phyloP scores from a whole-genome alignment of 2,113 vertebrate genomes.

The Lasiurus cinereus region DNA sequence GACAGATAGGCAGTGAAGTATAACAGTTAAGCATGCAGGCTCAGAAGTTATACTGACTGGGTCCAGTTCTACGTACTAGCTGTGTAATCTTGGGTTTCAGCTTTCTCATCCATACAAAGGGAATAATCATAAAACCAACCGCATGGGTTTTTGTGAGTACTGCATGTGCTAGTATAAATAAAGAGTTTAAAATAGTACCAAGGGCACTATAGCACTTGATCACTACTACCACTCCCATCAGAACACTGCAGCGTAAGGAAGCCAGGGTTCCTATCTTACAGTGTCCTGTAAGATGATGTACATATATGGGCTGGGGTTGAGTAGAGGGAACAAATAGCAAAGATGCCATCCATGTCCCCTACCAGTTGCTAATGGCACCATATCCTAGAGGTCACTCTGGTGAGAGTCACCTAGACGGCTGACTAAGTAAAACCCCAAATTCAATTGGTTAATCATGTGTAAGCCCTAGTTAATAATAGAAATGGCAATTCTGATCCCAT shows the following conservation, averaged over 20 bases:
- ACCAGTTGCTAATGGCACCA: not conserved
- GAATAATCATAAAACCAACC: conserved; percentile 42
- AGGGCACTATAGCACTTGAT: not conserved
- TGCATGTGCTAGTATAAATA: conserved; percentile 48
- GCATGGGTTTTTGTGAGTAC: not conserved
- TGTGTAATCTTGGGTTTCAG: not conserved
- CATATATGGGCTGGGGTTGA: not conserved
- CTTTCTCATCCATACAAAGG: conserved; percentile 1
- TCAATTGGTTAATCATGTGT: not conserved
- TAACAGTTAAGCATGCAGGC: not conserved
- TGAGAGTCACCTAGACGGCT: not conserved
- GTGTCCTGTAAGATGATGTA: not conserved
- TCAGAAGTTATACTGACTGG: not conserved
- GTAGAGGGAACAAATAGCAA: not conserved
- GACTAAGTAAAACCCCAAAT: not conserved
- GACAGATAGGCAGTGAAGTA: not conserved
- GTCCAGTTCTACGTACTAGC: conserved; percentile 31
- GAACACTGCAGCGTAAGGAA: not conserved
- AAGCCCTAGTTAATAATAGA: conserved; percentile 7
- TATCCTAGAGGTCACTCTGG: not conserved
- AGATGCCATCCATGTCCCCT: not conserved
- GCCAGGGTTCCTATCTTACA: not conserved
- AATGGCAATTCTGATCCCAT: not conserved
- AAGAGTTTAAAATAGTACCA: conserved; percentile 44
- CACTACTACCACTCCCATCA: not conserved